phyloP scores from a whole-genome alignment of 2,888 invertebrate species.

The Ecdyonurus torrentis region DNA sequence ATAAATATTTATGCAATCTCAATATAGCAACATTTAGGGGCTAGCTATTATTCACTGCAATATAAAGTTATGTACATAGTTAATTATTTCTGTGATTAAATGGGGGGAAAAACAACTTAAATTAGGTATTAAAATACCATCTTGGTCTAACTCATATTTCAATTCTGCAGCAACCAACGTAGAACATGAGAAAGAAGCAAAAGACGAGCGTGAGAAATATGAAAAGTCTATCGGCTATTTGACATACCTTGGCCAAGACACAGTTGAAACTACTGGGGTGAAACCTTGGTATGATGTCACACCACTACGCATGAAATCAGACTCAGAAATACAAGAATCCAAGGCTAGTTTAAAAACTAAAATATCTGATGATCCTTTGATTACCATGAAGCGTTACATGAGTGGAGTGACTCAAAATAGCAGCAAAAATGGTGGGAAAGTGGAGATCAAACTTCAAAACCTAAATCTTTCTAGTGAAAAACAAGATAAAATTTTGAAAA shows the following conservation, averaged over 20 bases:
- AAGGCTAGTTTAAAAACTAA: constrained; percentile 10
- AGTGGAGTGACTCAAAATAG: no score
- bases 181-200: constrained; percentile 78
- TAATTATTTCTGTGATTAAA: no score
- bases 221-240: constrained; percentile 95
- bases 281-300: constrained; percentile 76
- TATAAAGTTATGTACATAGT: no score
- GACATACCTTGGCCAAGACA: constrained; percentile 88
- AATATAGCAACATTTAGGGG: no score
- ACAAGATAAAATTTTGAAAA: no score
- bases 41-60: no score
- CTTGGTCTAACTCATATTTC: neutral
- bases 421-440: no score
- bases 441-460: no score
- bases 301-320: constrained; percentile 34
- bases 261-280: constrained; percentile 67
- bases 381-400: no score
- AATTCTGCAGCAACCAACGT: constrained; percentile 41
- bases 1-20: no score
- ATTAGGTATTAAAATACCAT: neutral
- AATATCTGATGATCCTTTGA: constrained; percentile 9
- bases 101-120: neutral
- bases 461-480: no score
- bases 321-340: constrained; percentile 16
- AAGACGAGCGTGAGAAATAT: constrained; percentile 85